Percentiles rank a stretch among this genome's conserved stretches.
Conservation (phyloP, 2,113 vertebrate genomes). For the Chaetorhynchus papuensis region DNA sequence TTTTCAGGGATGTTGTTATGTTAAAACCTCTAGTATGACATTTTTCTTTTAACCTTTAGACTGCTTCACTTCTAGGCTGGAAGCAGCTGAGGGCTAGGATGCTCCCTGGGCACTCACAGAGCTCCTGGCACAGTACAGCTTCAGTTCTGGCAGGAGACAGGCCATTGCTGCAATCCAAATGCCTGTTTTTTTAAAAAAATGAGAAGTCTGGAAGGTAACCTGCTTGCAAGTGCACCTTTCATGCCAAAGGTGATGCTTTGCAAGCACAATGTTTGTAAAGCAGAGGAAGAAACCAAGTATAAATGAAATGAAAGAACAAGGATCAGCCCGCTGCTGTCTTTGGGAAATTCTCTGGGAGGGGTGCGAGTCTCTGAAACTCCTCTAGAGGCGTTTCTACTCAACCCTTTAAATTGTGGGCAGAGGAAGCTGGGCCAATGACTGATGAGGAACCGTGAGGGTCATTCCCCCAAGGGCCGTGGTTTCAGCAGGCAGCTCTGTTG, state of each 20-base stretch:
- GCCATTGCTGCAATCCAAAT: neutral
- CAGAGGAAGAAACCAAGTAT: neutral
- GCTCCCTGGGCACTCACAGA: neutral
- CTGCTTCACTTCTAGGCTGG: neutral
- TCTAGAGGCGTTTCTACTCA: neutral
- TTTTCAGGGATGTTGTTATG: neutral
- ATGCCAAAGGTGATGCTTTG: neutral
- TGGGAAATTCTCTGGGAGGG: neutral
- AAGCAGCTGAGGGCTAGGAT: neutral
- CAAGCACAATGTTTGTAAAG: neutral
- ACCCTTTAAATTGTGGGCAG: neutral
- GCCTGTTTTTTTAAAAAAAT: neutral
- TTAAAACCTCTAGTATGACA: neutral
- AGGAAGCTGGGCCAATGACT: neutral
- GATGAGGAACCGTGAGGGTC: neutral
- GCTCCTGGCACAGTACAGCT: neutral
- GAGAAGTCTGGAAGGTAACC: neutral
- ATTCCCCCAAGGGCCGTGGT: neutral
- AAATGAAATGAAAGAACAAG: neutral
- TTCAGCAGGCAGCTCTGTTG: neutral
- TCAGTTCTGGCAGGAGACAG: neutral
- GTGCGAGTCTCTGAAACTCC: rapidly evolving
- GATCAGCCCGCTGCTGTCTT: rapidly evolving
- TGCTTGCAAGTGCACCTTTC: neutral
- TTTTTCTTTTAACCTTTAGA: neutral